Evolutionary conservation across 2,797 vertebrate genomes (phyloP), one percentile per base, ranked within the genome.

Genomic region (Phalanger gymnotis): DNA sequence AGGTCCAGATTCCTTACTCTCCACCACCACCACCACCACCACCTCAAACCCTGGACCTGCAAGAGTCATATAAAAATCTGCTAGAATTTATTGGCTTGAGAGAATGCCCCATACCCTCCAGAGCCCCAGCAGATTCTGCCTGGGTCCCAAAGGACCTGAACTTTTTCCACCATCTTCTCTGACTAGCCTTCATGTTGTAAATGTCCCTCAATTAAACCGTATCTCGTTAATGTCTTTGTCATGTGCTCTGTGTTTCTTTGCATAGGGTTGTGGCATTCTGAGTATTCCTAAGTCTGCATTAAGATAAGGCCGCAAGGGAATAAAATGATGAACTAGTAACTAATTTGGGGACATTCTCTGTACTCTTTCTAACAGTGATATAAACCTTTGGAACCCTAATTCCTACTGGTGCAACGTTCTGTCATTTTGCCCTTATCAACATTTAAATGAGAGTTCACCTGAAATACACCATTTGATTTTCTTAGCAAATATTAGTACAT

Each of bases 381-480:
- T 95, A 92, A 94, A 0, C 94, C 97, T 98, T 94, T 96, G 95
- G 98, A 98, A 98, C 97, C 97, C 93, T 0, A 94, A 54, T 1
- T 0, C 7, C 93, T 96, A 92, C 97, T 97, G 94, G 95, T 97
- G 30, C 95, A 92, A 98, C 94, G 94, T 98, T 98, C 96, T 98
- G 40, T 51, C 25, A 0, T 87, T 47, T 87, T 87, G 10, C 2
- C 22, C 73, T 25, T 95, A 96, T 97, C 97, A 97, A 95, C 96
- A 90, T 97, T 98, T 92, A 96, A 97, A 96, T 97, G 0, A 92
- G 53, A 87, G 7, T 97, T 98, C 96, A 96, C 97, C 98, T 97
- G 97, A 98, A 98, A 98, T 96, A 95, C 97, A 97, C 97, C 97
- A 97, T 98, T 97, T 98, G 97, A 97, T 96, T 98, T 98, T 97